Base-by-base conservation (phyloP, 2,797 vertebrate genomes). In the Scolopax bukidnonensis region DNA sequence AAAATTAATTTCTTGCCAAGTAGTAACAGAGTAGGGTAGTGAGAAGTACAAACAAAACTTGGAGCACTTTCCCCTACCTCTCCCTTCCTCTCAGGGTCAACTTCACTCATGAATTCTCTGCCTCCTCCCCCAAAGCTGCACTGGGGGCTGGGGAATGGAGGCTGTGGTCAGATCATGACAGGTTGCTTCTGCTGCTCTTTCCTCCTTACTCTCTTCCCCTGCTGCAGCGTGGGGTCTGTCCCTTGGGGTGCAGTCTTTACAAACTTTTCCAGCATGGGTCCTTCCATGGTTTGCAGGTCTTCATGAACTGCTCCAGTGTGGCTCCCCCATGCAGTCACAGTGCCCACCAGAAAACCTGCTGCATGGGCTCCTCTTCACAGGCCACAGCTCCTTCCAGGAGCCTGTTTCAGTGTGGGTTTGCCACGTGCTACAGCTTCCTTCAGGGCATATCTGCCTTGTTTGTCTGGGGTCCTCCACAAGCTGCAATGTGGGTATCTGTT, bases 121-220 rank as follows among this genome's bases (percentile, higher is more conserved):
- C 36, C 5, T 76, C 12, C 8, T 57, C 8, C 8, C 9, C 1
- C 4, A 3, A 8, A 17, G 68, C 0, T 0, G 23, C 1, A 0
- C 11, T 15, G 14, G 13, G 18, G 9, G 3, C 4, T 0, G 1
- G 25, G 19, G 50, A 71, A 50, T 13, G 8, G 19, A 14, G 23
- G 4, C 8, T 63, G 41, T 0, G 1, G 17, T 63, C 63, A 56
- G 48, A 57, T 65, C 13, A 15, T 71, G 9, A 27, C 13, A 5
- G 0, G 0, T 57, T 67, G 28, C 21, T 27, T 65, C 16, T 59
- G 28, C 38, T 0, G 2, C 43, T 65, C 20, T 38, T 81, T 50
- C 14, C 4, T 64, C 20, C 33, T 79, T 15, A 15, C 11, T 1
- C 6, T 65, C 9, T 67, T n/a, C 23, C 51, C 10, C 12, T 73